Evolutionary conservation across 2,888 invertebrate species (phyloP), one percentile per base, ranked within the genome.

Genomic region (Netelia virgata): DNA sequence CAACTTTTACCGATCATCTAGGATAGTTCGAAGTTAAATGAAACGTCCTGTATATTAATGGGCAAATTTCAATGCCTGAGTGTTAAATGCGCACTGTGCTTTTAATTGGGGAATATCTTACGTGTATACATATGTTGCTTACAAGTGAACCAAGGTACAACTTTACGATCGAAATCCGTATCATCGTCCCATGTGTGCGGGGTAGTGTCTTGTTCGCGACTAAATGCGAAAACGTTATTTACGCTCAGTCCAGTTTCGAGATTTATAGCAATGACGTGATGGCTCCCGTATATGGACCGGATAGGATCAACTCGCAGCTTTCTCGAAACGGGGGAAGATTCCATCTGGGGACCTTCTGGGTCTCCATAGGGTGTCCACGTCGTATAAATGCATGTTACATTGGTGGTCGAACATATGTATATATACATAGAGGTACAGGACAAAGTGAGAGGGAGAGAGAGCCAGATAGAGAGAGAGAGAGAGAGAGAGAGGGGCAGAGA

Each of bases 251-350:
- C 63, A 72, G 78, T 55, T 78, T 57, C 70, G 64, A 63, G 70
- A 78, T 20, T 63, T 63, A 70, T 63, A 23, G 41, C 53, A 18
- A 64, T 55, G 55, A 16, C 57, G 72, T 18, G 72, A 66, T 61
- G 79, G 64, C 64, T n/a, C 57, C 41, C 75, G 53, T 36, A 69
- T 36, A 61, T 20, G 64, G 63, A 36, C 14, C 18, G 23, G 53
- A 47, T 41, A 36, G 70, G 11, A 41, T 47, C 70, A 43, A 41
- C 53, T 43, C 53, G 72, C 41, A 73, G 43, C 77, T 86, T 82
- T 86, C 84, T 86, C 85, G 84, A 85, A 87, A 85, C 84, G 83
- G 84, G 83, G 82, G 85, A 86, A 86, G 88, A 89, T 87, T 86
- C 87, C 77, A 87, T 84, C 80, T 59, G 79, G 81, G 83, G 77